These are phyloP conservation scores for Halcyon leucocephala DNA, from an alignment of 2,797 vertebrate species.

Conservation along the genomic window DNA sequence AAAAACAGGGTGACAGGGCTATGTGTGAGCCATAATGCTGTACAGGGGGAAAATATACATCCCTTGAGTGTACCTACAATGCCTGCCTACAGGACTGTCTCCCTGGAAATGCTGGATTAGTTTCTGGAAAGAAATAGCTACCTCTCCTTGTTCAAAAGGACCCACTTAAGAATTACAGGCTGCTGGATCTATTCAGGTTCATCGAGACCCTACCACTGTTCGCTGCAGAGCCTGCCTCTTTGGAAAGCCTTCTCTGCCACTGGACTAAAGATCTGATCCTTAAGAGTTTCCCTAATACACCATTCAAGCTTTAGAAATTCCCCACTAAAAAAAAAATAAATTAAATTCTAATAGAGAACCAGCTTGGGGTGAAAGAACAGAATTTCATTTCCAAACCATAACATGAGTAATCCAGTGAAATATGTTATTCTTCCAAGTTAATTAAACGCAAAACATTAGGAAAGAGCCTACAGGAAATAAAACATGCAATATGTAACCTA, in stretches of 20 bases:
- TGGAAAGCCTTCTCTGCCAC: not conserved
- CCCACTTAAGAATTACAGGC: not conserved
- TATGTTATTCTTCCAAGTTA: not conserved
- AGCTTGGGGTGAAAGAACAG: not conserved
- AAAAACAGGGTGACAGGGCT: not conserved
- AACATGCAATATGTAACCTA: not conserved
- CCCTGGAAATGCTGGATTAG: slow-evolving; percentile 13
- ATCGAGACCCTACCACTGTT: not conserved
- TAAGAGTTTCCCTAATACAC: not conserved
- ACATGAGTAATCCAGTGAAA: not conserved
- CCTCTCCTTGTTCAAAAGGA: not conserved
- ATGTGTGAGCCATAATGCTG: not conserved
- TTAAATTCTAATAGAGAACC: not conserved
- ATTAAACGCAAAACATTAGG: not conserved
- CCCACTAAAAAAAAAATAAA: not conserved
- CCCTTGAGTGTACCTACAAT: not conserved
- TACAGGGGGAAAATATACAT: not conserved
- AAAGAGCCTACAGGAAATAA: not conserved
- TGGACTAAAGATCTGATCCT: not conserved
- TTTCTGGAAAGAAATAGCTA: not conserved
- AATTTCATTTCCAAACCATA: not conserved
- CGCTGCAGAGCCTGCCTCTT: not conserved
- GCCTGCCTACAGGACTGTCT: not conserved
- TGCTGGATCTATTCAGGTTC: not conserved
- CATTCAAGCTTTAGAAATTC: not conserved